Evolutionary conservation across 2,113 vertebrate species (phyloP).

Genomic region (Phyllostomus discolor): DNA sequence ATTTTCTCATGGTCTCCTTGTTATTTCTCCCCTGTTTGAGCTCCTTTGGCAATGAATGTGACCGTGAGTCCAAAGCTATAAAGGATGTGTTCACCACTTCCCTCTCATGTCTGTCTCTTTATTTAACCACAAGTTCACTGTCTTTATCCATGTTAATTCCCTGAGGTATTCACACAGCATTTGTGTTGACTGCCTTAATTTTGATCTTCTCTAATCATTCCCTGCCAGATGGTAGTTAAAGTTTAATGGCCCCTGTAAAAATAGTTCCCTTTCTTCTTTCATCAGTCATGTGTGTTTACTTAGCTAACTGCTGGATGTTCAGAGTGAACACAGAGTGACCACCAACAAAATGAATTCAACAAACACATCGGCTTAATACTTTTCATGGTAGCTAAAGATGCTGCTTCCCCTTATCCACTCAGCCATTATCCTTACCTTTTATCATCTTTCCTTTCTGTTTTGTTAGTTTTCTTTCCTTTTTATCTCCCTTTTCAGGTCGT

Average conservation of each 20-base stretch:
- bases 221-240: conserved; percentile 87
- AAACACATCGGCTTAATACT: conserved; percentile 69
- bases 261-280: conserved; percentile 87
- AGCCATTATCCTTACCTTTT: conserved; percentile 53
- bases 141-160: conserved; percentile 82
- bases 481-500: conserved; percentile 40
- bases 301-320: conserved; percentile 83
- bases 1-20: conserved; percentile 69
- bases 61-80: conserved; percentile 79
- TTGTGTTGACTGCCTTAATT: conserved; percentile 89
- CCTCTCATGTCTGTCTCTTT: conserved; percentile 82
- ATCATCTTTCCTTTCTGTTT: conserved; percentile 43
- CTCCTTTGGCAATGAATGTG: conserved; percentile 79
- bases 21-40: conserved; percentile 71
- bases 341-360: conserved; percentile 82
- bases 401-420: conserved; percentile 21
- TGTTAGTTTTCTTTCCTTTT: conserved; percentile 59
- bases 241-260: conserved; percentile 86
- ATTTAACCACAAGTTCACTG: conserved; percentile 79
- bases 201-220: conserved; percentile 88
- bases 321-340: conserved; percentile 80
- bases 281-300: conserved; percentile 85
- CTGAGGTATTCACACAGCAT: conserved; percentile 82
- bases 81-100: conserved; percentile 85
- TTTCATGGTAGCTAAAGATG: conserved; percentile 56